Evolutionary conservation across 1,140 invertebrate species (phyloP), one percentile per base, ranked within the genome.

Genomic region (Drosophila mojavensis): DNA sequence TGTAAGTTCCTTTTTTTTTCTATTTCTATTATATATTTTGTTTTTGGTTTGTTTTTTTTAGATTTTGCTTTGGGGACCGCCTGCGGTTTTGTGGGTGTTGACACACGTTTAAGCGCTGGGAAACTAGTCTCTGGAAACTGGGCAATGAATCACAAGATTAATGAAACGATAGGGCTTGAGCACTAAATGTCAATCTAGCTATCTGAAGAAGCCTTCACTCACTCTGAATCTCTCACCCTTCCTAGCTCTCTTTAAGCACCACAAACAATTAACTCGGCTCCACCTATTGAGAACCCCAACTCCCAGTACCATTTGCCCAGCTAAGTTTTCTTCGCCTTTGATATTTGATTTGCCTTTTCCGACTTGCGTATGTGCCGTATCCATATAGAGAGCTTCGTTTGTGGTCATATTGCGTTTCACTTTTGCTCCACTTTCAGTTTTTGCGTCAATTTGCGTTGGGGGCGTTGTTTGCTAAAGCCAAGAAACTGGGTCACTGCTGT

Each of bases 381-480:
- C 41, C 60, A 24, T 30, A 55, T 28, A 48, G 33, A 48, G 33
- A 39, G 41, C 65, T 77, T 63, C 70, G 69, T 84, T 84, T 84
- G 81, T 84, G 81, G 81, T 73, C 81, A 81, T 85, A 85, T 85
- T 85, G 78, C 81, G 81, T 85, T 85, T 85, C 81, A 85, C 81
- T 85, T 85, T 85, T 84, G 81, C 81, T 84, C 77, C 74, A 80
- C 78, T 81, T 70, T 61, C 65, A 66, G 64, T 54, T 82, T 69
- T 78, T 74, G 81, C 74, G 67, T 59, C 68, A 58, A 75, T 84
- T 84, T 67, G 73, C 74, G 68, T 84, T 84, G 81, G 47, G 58
- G 60, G 54, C 66, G 58, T 63, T 75, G 67, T 70, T 64, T 70
- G 68, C 61, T 65, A 39, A 61, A 58, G 39, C 51, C 61, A 56